Evolutionary conservation across 1,140 invertebrate genomes (phyloP).

Genomic region (Hylyphantes graminicola): DNA sequence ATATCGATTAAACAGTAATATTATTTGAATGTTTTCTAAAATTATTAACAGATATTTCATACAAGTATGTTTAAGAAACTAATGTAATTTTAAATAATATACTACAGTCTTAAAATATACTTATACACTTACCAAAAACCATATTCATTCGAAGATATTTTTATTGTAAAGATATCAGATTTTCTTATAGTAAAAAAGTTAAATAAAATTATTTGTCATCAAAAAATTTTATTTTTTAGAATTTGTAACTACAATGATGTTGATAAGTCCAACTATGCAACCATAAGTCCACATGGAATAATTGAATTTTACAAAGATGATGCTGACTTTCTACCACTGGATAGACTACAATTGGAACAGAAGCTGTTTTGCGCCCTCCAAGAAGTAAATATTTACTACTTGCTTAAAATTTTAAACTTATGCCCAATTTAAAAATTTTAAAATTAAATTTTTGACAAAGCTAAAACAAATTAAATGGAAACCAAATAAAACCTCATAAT

Average conservation of each 20-base stretch:
- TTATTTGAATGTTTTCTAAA: too few species aligned
- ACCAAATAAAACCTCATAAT: too few species aligned
- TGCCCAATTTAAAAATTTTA: neutral
- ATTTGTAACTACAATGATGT: constrained; percentile 31
- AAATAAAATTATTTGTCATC: neutral
- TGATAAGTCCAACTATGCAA: constrained; percentile 31
- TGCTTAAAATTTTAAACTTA: neutral
- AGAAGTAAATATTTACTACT: constrained; percentile 11
- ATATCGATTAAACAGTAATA: too few species aligned
- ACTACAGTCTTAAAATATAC: too few species aligned
- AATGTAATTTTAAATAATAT: too few species aligned
- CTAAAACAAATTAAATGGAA: neutral
- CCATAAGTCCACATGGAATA: constrained; percentile 35
- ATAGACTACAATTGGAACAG: constrained; percentile 28
- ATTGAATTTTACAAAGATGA: constrained; percentile 36
- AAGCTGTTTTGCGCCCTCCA: constrained; percentile 8
- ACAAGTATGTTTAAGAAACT: too few species aligned
- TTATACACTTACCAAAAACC: neutral
- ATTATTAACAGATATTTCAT: too few species aligned
- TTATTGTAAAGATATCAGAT: neutral
- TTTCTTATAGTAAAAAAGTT: neutral
- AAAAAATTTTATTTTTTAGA: neutral
- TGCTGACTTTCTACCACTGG: constrained; percentile 26
- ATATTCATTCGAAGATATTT: neutral
- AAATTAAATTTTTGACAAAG: neutral